Evolutionary conservation across 2,888 invertebrate species (phyloP).

Genomic region (Drosophila fungiperda): DNA sequence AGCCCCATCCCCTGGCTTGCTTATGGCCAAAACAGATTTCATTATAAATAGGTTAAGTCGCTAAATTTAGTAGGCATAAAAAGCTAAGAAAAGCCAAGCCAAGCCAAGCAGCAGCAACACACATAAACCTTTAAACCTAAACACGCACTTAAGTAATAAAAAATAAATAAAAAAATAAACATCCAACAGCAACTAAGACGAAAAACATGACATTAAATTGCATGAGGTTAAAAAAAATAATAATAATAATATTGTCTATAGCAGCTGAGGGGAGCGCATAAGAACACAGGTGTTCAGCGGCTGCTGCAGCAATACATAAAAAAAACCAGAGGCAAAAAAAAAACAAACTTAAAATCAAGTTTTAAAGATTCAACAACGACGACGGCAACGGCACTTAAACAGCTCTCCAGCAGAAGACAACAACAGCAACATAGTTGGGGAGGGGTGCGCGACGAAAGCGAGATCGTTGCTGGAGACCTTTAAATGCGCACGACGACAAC

Average conservation of each 20-base stretch:
- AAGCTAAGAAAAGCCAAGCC: conserved; percentile 32
- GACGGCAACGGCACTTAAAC: conserved; percentile 65
- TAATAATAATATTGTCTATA: conserved; percentile 65
- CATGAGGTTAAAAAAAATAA: conserved; percentile 63
- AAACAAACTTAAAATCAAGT: conserved; percentile 77
- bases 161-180: conserved; percentile 43
- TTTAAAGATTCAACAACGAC: conserved; percentile 75
- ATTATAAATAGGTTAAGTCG: conserved; percentile 81
- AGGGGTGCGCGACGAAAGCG: conserved; percentile 9
- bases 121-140: conserved; percentile 81
- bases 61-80: conserved; percentile 73
- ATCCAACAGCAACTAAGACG: conserved; percentile 72
- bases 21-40: conserved; percentile 67
- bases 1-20: conserved; percentile 29
- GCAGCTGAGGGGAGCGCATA: conserved; percentile 53
- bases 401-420: conserved; percentile 55
- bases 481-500: conserved; percentile 71
- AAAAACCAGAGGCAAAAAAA: conserved; percentile 52
- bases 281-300: conserved; percentile 79
- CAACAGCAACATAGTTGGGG: not conserved
- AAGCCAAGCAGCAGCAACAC: conserved; percentile 30
- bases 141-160: conserved; percentile 82
- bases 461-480: conserved; percentile 63
- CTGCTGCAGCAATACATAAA: conserved; percentile 65
- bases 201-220: conserved; percentile 81